These are phyloP conservation scores for Aethes cnicana DNA, from an alignment of 2,888 invertebrate species.

Conservation along the genomic window DNA sequence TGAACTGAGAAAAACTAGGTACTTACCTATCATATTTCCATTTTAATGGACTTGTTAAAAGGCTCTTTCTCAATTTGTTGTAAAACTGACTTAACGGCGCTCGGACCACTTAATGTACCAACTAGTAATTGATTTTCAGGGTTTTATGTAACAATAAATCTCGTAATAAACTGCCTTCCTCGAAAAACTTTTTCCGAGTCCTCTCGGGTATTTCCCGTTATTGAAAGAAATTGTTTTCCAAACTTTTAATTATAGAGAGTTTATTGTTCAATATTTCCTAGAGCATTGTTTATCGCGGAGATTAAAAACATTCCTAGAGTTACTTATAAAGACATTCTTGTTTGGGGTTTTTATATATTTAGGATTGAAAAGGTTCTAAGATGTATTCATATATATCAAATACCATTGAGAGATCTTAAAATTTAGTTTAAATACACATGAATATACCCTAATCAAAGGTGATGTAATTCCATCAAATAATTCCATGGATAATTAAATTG, in stretches of 20 bases:
- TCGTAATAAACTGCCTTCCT: conserved; percentile 15
- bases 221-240: conserved; percentile 8
- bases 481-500: no score
- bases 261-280: not conserved
- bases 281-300: no score
- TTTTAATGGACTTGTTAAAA: no score
- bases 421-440: not conserved
- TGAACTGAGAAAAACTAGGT: not conserved
- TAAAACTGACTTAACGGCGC: conserved; percentile 21
- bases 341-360: no score
- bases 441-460: conserved; percentile 14
- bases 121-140: conserved; percentile 22
- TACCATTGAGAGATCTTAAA: no score
- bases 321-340: no score
- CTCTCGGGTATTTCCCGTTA: not conserved
- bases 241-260: conserved; percentile 10
- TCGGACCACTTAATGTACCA: conserved; percentile 4
- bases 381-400: no score
- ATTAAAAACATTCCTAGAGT: no score
- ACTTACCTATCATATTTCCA: no score
- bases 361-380: no score
- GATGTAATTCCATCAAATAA: no score
- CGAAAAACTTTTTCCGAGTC: not conserved
- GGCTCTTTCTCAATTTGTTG: no score
- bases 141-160: conserved; percentile 21